Base-by-base conservation (phyloP, 2,888 invertebrate species). In the Limnephilus lunatus region DNA sequence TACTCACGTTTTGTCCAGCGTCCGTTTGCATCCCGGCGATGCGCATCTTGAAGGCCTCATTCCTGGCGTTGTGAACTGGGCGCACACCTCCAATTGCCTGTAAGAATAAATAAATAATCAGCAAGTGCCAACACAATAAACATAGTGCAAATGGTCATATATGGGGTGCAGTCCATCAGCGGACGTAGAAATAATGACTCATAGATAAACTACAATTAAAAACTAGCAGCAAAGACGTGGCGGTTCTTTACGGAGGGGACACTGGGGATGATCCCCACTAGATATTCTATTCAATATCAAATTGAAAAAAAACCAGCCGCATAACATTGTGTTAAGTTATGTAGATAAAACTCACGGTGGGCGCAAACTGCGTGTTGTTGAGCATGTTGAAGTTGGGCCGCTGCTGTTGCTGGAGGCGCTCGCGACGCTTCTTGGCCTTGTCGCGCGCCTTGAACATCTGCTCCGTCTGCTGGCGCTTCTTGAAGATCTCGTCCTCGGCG, bases 401-500 rank as follows among this genome's bases (percentile, higher is more conserved):
- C 94, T 96, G 96, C 94, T 96, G 96, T 94, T 96, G 96, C 94
- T 94, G 94, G 94, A 95, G 94, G 94, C 96, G 96, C 93, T 95
- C 95, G 94, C 96, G 95, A 80, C 96, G 94, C 94, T 97, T 97
- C 95, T 97, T 98, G 80, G 97, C 97, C 94, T 97, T 98, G 93
- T 98, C 97, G 25, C 98, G 96, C 25, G 97, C 97, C 94, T 97
- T 97, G 95, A 98, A 99, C 94, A 97, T 97, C 93, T 98, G 95
- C 95, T 99, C 99, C 94, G 97, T 98, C 94, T 98, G 97, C 95
- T 99, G 99, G 35, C 99, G 96, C 89, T 98, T 97, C 95, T 98
- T 98, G 95, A 99, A 99, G 95, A 99, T 99, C 96, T 99, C 98
- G 96, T 99, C 99, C 95, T 99, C 99, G 53, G 97, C 98, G 95